phyloP scores from a whole-genome alignment of 2,797 vertebrate genomes.

The Artibeus jamaicensis region DNA sequence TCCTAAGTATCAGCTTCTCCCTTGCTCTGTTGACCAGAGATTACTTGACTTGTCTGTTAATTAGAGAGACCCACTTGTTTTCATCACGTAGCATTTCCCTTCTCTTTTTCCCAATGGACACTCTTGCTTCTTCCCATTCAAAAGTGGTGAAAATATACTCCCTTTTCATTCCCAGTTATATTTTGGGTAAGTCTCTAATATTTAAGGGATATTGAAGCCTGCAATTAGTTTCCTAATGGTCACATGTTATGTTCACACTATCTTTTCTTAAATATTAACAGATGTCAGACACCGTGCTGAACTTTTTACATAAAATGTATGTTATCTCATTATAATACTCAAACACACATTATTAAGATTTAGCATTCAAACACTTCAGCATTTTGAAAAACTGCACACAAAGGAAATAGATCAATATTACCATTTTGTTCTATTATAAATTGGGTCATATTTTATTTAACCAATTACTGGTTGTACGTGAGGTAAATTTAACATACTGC shows the following conservation, averaged over 20 bases:
- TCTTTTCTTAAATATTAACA: background rate
- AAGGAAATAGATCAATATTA: background rate
- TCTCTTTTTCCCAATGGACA: background rate
- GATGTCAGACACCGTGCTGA: background rate
- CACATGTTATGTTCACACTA: background rate
- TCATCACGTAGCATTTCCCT: background rate
- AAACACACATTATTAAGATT: background rate
- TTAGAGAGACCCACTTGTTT: background rate
- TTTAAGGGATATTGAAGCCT: background rate
- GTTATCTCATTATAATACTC: background rate
- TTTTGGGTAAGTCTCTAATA: background rate
- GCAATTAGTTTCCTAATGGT: background rate
- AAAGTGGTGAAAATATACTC: background rate
- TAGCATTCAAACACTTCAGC: background rate
- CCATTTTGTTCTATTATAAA: background rate
- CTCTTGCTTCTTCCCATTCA: background rate
- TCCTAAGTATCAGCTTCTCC: background rate
- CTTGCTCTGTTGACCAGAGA: background rate
- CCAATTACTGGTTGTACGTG: background rate
- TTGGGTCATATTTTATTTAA: background rate
- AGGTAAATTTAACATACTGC: background rate
- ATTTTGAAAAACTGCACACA: background rate
- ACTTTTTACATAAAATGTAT: background rate
- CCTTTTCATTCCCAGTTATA: background rate
- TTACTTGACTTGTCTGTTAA: background rate